These are phyloP conservation scores for Lithophane semibrunnea DNA, from an alignment of 2,888 invertebrate species.

Conservation along the genomic window DNA sequence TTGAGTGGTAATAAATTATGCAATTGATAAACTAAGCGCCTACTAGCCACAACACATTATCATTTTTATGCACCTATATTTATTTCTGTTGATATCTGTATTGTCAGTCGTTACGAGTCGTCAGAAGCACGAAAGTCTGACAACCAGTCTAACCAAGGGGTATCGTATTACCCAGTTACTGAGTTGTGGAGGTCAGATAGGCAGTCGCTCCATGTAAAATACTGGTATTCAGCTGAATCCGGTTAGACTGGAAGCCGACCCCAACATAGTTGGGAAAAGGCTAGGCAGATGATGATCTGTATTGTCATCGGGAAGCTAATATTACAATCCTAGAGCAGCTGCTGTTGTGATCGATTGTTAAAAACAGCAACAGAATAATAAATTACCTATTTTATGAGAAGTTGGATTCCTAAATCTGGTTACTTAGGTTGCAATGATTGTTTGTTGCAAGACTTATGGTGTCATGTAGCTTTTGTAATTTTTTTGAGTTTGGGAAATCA, in stretches of 20 bases:
- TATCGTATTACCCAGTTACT: too few species aligned
- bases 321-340: background rate
- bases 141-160: too few species aligned
- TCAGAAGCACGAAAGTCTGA: too few species aligned
- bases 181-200: too few species aligned
- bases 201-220: too few species aligned
- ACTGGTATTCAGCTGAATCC: too few species aligned
- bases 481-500: too few species aligned
- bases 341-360: slow-evolving; percentile 3
- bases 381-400: slow-evolving; percentile 1
- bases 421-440: background rate
- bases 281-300: too few species aligned
- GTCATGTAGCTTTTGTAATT: background rate
- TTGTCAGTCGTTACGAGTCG: too few species aligned
- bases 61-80: background rate
- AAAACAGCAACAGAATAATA: background rate
- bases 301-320: background rate
- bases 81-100: background rate
- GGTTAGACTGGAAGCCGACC: too few species aligned
- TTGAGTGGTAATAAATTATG: slow-evolving; percentile 15
- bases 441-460: background rate
- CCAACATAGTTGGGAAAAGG: too few species aligned
- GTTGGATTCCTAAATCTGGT: background rate
- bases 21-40: slow-evolving; percentile 18
- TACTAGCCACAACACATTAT: background rate